Percentiles rank a stretch among this genome's conserved stretches.
phyloP scores from a whole-genome alignment of 2,888 invertebrate species.

The Erynnis tages region DNA sequence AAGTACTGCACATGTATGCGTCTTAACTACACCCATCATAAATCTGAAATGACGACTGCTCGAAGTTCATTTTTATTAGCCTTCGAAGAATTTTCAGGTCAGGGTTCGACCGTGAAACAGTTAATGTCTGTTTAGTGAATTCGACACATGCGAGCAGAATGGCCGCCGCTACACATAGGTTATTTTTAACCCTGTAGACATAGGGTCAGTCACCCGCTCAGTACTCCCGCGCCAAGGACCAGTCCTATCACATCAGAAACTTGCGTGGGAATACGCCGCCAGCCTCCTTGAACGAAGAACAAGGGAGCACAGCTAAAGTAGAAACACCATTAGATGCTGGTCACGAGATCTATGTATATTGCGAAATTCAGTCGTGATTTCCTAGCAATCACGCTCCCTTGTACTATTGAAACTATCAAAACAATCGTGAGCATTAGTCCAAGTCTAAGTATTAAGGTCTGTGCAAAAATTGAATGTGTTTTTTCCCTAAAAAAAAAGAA shows the following conservation, averaged over 20 bases:
- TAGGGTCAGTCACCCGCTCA: slow-evolving; percentile 77
- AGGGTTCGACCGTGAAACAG: slow-evolving; percentile 78
- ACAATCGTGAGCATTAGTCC: no score
- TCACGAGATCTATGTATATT: slow-evolving; percentile 32
- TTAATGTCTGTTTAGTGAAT: slow-evolving; percentile 78
- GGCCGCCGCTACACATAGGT: slow-evolving; percentile 70
- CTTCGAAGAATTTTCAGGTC: slow-evolving; percentile 71
- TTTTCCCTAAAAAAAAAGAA: no score
- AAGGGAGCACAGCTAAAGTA: slow-evolving; percentile 27
- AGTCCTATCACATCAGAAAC: slow-evolving; percentile 76
- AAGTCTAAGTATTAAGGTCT: no score
- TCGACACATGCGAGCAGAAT: slow-evolving; percentile 80
- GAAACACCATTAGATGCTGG: slow-evolving; percentile 31
- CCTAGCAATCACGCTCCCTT: slow-evolving; percentile 3
- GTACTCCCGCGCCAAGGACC: slow-evolving; percentile 71
- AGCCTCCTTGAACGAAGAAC: slow-evolving; percentile 49
- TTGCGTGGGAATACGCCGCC: slow-evolving; percentile 71
- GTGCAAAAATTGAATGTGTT: no score
- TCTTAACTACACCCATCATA: not conserved
- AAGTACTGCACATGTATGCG: not conserved
- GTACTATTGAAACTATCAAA: slow-evolving; percentile 5
- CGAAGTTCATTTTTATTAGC: slow-evolving; percentile 35
- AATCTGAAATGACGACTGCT: not conserved
- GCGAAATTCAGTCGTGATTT: slow-evolving; percentile 19
- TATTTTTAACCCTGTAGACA: slow-evolving; percentile 78